A percentile compares a stretch with the other conserved stretches of the same genome.
Evolutionary conservation across 1,140 invertebrate species (phyloP).

Genomic region (Liolophura sinensis): DNA sequence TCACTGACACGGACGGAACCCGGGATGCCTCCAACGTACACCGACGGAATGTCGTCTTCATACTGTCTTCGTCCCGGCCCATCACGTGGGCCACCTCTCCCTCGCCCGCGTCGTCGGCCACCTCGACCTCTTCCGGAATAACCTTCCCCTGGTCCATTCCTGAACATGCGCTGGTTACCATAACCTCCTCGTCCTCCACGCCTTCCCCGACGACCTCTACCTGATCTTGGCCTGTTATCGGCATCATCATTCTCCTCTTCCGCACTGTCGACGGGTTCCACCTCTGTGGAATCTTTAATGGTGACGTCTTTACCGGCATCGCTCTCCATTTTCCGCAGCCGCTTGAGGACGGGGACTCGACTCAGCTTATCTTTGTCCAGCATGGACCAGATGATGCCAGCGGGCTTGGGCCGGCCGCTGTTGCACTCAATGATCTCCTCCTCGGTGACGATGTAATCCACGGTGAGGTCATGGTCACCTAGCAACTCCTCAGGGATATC

Average conservation of each 20-base stretch:
- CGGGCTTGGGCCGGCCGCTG: slow-evolving; percentile 66
- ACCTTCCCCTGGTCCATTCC: slow-evolving; percentile 13
- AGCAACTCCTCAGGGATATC: slow-evolving; percentile 74
- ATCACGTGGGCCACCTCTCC: slow-evolving; percentile 27
- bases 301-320: slow-evolving; percentile 38
- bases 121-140: slow-evolving; percentile 26
- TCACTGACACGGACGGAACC: slow-evolving; percentile 41
- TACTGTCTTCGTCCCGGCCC: slow-evolving; percentile 21
- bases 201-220: slow-evolving; percentile 10
- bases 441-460: slow-evolving; percentile 83
- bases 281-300: slow-evolving; percentile 30
- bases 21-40: slow-evolving; percentile 46
- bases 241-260: slow-evolving; percentile 33
- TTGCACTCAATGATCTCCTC: slow-evolving; percentile 66
- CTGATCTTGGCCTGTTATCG: slow-evolving; percentile 19
- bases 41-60: slow-evolving; percentile 22
- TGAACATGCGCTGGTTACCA: slow-evolving; percentile 12
- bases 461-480: slow-evolving; percentile 76
- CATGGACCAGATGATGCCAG: slow-evolving; percentile 76
- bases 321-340: slow-evolving; percentile 31
- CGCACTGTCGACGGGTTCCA: slow-evolving; percentile 23
- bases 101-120: slow-evolving; percentile 28
- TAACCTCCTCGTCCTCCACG: slow-evolving; percentile 9
- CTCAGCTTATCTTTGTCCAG: slow-evolving; percentile 72
- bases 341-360: slow-evolving; percentile 43